Base-by-base conservation (phyloP, 1,140 invertebrate genomes). In the Calosoma granatense region DNA sequence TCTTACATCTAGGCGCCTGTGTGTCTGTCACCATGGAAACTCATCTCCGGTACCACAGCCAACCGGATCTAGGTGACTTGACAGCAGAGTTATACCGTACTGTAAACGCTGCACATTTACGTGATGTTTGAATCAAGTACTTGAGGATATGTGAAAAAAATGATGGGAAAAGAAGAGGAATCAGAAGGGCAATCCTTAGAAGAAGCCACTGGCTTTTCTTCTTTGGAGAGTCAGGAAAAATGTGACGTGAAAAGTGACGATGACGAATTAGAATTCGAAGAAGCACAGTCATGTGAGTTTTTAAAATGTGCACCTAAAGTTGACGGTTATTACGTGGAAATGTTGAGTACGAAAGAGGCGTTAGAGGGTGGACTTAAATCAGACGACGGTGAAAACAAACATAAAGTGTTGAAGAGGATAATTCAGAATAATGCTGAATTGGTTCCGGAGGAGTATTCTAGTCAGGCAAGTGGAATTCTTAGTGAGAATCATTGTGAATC, bases 21-120 rank as follows among this genome's bases (percentile, higher is more conserved):
- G 59, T 60, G 64, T 65, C 64, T 65, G 56, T 65, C 58, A 54
- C 54, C 64, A 65, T 65, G 59, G 59, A 59, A 64, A 65, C 64
- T 36, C 26, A 36, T 36, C 26, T 36, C 26, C 26, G 26, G 26
- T 36, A 9, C 26, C 26, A 36, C 26, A 36, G 6, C n/a, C 26
- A 36, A 36, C 26, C 26, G 26, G 26, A 36, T 36, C 26, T 36
- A 36, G 26, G 26, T n/a, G 26, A 36, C 26, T 36, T 36, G 26
- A 36, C n/a, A 6, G 26, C 26, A 36, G 26, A 9, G 6, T 6
- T 36, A 36, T 9, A 36, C n/a, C 26, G n/a, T 36, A n/a, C n/a
- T 36, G 26, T 36, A 36, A 36, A n/a, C n/a, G 26, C 6, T 36
- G 26, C n/a, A 36, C 26, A n/a, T 36, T 36, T 36, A 6, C 26